Evolutionary conservation across 2,113 vertebrate genomes (phyloP).

Genomic region (Centropus bengalensis): DNA sequence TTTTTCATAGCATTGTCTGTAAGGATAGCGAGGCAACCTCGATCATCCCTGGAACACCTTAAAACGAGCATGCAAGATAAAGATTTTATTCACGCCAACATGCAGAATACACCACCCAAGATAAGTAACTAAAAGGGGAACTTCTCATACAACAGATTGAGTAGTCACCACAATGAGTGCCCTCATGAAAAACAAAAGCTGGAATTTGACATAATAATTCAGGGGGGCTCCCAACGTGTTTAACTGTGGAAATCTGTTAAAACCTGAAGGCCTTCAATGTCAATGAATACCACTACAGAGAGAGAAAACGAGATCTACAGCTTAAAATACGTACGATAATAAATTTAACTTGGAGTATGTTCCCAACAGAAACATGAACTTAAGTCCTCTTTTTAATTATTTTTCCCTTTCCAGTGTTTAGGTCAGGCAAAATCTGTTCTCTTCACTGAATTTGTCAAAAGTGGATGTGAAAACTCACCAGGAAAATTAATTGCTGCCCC

Average conservation of each 20-base stretch:
- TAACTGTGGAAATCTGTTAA: background rate
- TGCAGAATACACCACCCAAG: constrained; percentile 68
- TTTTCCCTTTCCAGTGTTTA: background rate
- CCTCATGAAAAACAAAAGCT: background rate
- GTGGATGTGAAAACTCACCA: background rate
- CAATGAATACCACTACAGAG: background rate
- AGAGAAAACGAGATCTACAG: background rate
- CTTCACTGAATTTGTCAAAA: background rate
- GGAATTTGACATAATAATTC: background rate
- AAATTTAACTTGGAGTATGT: background rate
- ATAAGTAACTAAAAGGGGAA: constrained; percentile 69
- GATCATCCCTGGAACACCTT: background rate
- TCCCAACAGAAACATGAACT: background rate
- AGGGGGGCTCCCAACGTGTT: background rate
- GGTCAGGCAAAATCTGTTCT: background rate
- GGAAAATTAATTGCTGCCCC: background rate
- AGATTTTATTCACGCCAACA: constrained; percentile 72
- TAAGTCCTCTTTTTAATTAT: background rate
- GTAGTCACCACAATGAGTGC: constrained; percentile 73
- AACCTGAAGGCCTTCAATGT: background rate
- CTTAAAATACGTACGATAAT: background rate
- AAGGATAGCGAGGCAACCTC: background rate
- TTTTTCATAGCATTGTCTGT: constrained; percentile 56
- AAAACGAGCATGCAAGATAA: constrained; percentile 70
- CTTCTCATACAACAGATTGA: constrained; percentile 77